Base-by-base conservation (phyloP, 1,140 invertebrate genomes). In the Lepidurus apus region DNA sequence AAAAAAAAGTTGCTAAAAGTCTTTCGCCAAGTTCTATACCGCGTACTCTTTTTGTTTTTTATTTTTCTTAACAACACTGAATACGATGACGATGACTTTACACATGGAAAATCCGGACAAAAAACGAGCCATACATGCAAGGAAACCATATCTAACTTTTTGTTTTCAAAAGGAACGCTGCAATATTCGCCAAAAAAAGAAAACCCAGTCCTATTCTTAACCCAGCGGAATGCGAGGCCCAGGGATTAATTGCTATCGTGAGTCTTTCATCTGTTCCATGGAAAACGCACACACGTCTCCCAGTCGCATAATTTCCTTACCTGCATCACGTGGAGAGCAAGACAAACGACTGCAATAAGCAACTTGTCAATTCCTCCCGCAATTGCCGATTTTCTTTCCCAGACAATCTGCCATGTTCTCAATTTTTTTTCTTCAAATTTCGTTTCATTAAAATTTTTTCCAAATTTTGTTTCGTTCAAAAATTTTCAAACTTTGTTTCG, bases 81-180 rank as follows among this genome's bases (percentile, higher is more conserved):
- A 65, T 65, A 65, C 53, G 53, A 65, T 17, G 53, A 65, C 53
- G 53, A 65, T 65, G 53, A 65, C 53, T 65, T 65, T 65, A 65
- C 53, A 65, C 53, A 65, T 65, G 53, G 53, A 65, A 65, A 65
- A 65, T 65, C 53, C 53, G 53, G 21, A 21, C 53, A 65, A 65
- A 65, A 65, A 65, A 65, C 17, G 6, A 65, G 53, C 17, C 53
- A 65, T 65, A 9, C 53, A 65, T 65, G 53, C 53, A 65, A 65
- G 53, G 53, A 65, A 65, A 65, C 53, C 53, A 65, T 65, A 65
- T 65, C 53, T 65, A 65, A 65, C 53, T 65, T 65, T 65, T 65
- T 65, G 53, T 65, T 65, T 65, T 65, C 53, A 17, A n/a, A 6
- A 17, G 13, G 53, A 65, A 34, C 53, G 53, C 17, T 65, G 53